phyloP scores from a whole-genome alignment of 2,888 invertebrate genomes.

The Timema podura region DNA sequence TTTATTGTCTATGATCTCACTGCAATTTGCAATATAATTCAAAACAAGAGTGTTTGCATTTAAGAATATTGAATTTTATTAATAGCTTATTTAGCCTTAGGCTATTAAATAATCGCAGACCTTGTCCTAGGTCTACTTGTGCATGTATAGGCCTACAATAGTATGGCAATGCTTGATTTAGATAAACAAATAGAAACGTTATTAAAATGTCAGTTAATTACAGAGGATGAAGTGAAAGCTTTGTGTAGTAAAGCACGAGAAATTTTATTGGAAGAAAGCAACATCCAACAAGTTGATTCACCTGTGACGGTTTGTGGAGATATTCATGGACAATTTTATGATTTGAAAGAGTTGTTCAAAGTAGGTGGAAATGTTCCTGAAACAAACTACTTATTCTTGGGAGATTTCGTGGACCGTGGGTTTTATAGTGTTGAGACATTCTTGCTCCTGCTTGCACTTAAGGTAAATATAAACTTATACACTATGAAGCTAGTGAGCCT shows the following conservation, averaged over 20 bases:
- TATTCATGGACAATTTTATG: conserved; percentile 13
- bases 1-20: too few relatives aligned
- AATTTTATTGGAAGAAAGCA: conserved; percentile 13
- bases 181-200: conserved; percentile 4
- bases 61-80: too few relatives aligned
- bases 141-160: too few relatives aligned
- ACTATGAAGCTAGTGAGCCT: too few relatives aligned
- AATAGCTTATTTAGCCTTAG: too few relatives aligned
- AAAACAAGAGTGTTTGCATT: too few relatives aligned
- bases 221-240: conserved; percentile 13
- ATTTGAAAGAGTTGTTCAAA: conserved; percentile 10
- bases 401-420: conserved; percentile 7
- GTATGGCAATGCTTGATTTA: neutral
- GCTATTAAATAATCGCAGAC: too few relatives aligned
- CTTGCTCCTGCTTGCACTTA: conserved; percentile 61
- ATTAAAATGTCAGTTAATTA: neutral
- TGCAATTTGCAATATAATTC: too few relatives aligned
- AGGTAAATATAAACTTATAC: neutral
- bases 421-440: conserved; percentile 13
- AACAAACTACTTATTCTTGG: conserved; percentile 9
- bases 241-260: conserved; percentile 12
- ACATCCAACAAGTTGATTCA: conserved; percentile 7
- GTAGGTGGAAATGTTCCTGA: conserved; percentile 11
- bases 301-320: conserved; percentile 13
- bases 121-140: too few relatives aligned